A percentile compares a stretch with the other conserved stretches of the same genome.
Conservation (phyloP, 2,797 vertebrate genomes). For the Enoplosus armatus region DNA sequence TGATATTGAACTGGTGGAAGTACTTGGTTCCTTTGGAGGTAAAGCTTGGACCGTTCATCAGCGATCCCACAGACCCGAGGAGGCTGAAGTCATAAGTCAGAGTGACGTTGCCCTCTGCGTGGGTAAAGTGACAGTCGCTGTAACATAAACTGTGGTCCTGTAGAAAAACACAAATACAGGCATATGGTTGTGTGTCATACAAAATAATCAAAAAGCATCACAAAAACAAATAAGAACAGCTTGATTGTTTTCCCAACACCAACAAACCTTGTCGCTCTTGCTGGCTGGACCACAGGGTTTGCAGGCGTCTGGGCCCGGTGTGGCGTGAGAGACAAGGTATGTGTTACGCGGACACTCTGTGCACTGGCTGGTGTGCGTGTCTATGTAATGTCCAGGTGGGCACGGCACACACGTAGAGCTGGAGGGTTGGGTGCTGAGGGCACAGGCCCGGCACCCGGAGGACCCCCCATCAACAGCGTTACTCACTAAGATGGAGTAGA, state of each 20-base stretch:
- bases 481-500: constrained; percentile 92
- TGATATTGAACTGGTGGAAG: constrained; percentile 97
- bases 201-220: not conserved
- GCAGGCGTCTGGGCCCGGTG: constrained; percentile 90
- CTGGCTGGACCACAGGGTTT: constrained; percentile 93
- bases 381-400: constrained; percentile 93
- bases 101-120: constrained; percentile 87
- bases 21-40: constrained; percentile 98
- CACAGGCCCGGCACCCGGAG: constrained; percentile 92
- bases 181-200: not conserved
- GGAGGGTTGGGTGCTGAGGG: constrained; percentile 86
- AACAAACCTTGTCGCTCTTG: constrained; percentile 88
- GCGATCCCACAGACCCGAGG: constrained; percentile 87
- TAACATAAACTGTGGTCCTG: constrained; percentile 95
- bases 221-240: not conserved
- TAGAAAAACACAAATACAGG: constrained; percentile 13
- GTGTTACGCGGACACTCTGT: constrained; percentile 92
- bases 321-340: constrained; percentile 89
- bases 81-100: constrained; percentile 91
- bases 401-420: constrained; percentile 95
- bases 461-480: constrained; percentile 93
- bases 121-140: constrained; percentile 91
- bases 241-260: not conserved
- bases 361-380: constrained; percentile 90
- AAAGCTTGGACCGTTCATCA: constrained; percentile 97